A percentile compares a stretch with the other conserved stretches of the same genome.
phyloP scores from a whole-genome alignment of 2,113 vertebrate genomes.

The Charadrius vociferus region DNA sequence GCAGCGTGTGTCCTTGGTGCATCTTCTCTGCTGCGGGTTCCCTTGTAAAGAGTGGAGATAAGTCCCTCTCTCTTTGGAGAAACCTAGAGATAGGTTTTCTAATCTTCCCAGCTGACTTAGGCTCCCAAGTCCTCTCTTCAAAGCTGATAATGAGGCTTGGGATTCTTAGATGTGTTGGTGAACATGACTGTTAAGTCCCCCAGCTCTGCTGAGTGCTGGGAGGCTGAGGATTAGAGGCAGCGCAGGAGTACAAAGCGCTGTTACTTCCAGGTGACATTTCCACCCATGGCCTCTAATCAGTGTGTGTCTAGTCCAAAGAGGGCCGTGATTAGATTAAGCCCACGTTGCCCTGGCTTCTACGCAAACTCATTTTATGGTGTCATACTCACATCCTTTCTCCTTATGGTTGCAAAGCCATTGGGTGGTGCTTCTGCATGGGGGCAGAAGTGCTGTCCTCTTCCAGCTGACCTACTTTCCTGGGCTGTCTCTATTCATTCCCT shows the following conservation, averaged over 20 bases:
- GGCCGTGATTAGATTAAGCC: not conserved
- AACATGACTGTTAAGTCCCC: not conserved
- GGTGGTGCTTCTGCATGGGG: not conserved
- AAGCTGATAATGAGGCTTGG: slow-evolving; percentile 16
- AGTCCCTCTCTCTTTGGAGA: not conserved
- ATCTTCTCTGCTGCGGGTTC: not conserved
- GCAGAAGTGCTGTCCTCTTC: not conserved
- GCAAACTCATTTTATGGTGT: not conserved
- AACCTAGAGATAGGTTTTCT: not conserved
- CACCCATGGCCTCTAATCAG: not conserved
- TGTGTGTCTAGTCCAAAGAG: not conserved
- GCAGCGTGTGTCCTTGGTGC: not conserved
- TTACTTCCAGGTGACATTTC: not conserved
- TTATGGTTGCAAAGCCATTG: not conserved
- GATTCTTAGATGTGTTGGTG: not conserved
- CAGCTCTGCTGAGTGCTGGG: not conserved
- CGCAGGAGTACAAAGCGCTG: not conserved
- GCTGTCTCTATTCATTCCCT: not conserved
- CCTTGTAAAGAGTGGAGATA: not conserved
- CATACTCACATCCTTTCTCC: not conserved
- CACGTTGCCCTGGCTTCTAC: not conserved
- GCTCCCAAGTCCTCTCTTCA: not conserved
- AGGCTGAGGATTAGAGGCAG: slow-evolving; percentile 2
- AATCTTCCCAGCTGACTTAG: slow-evolving; percentile 10
- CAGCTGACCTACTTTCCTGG: not conserved